Evolutionary conservation across 53 echinoderm and acorn worm genomes (phyloP).

Genomic region (Arbacia lixula): DNA sequence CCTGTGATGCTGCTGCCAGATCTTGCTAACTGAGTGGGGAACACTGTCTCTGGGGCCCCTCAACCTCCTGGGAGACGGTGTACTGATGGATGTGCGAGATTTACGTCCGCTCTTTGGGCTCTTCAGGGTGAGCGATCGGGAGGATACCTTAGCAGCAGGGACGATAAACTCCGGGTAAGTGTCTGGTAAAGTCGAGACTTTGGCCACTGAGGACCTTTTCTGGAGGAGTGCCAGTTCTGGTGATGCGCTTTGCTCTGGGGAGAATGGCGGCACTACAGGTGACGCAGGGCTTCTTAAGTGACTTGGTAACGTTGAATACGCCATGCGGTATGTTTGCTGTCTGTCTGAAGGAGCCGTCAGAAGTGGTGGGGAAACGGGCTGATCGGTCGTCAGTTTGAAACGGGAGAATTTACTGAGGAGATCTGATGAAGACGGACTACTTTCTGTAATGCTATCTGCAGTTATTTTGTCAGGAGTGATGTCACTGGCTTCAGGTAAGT

Average conservation of each 20-base stretch:
- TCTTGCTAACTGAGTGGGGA: conserved; percentile 75
- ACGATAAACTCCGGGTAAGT: not conserved
- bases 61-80: not conserved
- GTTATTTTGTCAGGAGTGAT: no score
- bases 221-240: not conserved
- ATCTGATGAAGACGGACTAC: conserved; percentile 30
- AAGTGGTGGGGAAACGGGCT: conserved; percentile 10
- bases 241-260: not conserved
- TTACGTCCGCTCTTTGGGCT: not conserved
- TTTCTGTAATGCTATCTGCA: conserved; percentile 20
- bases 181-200: conserved; percentile 14
- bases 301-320: conserved; percentile 83
- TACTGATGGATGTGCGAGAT: not conserved
- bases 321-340: conserved; percentile 71
- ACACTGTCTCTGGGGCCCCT: conserved; percentile 38
- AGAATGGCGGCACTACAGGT: not conserved
- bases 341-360: conserved; percentile 14
- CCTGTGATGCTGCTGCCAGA: conserved; percentile 70
- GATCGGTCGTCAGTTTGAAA: conserved; percentile 34
- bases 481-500: no score
- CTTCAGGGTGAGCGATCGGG: no score
- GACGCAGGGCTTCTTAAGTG: conserved; percentile 11
- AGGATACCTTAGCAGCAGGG: not conserved
- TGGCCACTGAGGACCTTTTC: not conserved
- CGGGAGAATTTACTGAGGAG: conserved; percentile 44